Evolutionary conservation across 2,888 invertebrate species (phyloP), one percentile per base, ranked within the genome.

Genomic region (Scaptodrosophila latifasciaeformis): DNA sequence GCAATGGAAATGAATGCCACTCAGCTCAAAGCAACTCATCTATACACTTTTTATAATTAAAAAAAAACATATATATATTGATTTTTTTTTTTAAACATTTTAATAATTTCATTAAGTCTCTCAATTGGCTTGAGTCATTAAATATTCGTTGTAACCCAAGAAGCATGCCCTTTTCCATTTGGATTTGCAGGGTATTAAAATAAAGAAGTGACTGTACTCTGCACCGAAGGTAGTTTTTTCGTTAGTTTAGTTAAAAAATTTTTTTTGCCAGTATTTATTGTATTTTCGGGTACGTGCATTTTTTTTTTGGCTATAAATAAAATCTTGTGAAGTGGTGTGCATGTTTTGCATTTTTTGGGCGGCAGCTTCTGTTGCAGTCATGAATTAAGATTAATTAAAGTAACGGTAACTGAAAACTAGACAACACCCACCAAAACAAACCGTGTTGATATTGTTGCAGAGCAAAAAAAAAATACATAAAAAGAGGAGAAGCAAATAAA

Each of bases 311-410:
- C 80, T 60, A 79, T 72, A 72, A 72, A 72, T 72, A 79, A 76
- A 79, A 70, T 72, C 70, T 76, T 61, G 80, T 76, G 77, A 72
- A 76, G 80, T 69, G 77, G 55, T 7, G 24, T 24, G 24, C 24
- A 24, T 24, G 24, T 37, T 37, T 37, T 37, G 37, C 37, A 37
- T 37, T 37, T 37, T 17, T 13, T 5, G 37, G 37, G 55, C 39
- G 49, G 67, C 58, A 56, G 65, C 57, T 58, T 70, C 78, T 80
- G 81, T 55, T 81, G 59, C 60, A 59, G 81, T 81, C 81, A 76
- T 75, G 75, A 81, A 75, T 75, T 75, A 75, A 75, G 75, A 75
- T 75, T 75, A 75, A 75, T 75, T 75, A 75, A 75, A 75, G 69
- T 68, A 71, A 75, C 31, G 34, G 19, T 53, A 65, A 46, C 71